Percentiles rank a stretch among this genome's conserved stretches.
phyloP scores from a whole-genome alignment of 2,888 invertebrate species.

The Volucella inflata region DNA sequence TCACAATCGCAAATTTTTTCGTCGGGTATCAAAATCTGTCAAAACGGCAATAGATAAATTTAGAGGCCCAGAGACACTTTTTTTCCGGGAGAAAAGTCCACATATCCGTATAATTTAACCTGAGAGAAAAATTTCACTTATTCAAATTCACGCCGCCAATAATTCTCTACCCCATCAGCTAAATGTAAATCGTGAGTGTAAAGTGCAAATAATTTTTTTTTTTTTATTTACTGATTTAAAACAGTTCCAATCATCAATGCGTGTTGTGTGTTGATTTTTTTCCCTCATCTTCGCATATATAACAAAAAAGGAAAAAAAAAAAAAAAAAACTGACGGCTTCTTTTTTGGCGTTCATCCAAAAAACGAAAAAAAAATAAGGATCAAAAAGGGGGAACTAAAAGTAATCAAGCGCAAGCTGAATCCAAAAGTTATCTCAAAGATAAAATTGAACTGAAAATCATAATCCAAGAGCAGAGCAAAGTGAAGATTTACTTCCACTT shows the following conservation, averaged over 20 bases:
- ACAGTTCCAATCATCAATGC: conserved; percentile 38
- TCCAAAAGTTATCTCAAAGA: conserved; percentile 17
- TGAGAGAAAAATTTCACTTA: conserved; percentile 36
- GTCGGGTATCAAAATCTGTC: conserved; percentile 66
- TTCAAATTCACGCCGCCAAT: conserved; percentile 22
- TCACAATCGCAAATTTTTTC: conserved; percentile 59
- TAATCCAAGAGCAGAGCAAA: conserved; percentile 7
- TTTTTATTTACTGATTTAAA: background rate
- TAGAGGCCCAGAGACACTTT: conserved; percentile 68
- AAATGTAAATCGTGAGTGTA: conserved; percentile 66
- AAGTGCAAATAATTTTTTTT: conserved; percentile 27
- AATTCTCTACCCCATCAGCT: conserved; percentile 10
- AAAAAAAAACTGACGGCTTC: conserved; percentile 67
- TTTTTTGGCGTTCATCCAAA: conserved; percentile 73
- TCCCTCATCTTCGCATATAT: conserved; percentile 68
- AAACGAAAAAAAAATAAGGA: conserved; percentile 40
- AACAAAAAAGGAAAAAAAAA: conserved; percentile 56
- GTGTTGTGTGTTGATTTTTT: conserved; percentile 73
- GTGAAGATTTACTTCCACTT: conserved; percentile 48
- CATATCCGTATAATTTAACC: conserved; percentile 60
- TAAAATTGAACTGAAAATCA: conserved; percentile 26
- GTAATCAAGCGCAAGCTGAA: conserved; percentile 28
- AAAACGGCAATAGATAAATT: conserved; percentile 71
- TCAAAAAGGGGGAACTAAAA: conserved; percentile 58
- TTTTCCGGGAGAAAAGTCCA: conserved; percentile 71